These are phyloP conservation scores for Rhinophrynus dorsalis DNA, from an alignment of 2,797 vertebrate species.

Conservation along the genomic window DNA sequence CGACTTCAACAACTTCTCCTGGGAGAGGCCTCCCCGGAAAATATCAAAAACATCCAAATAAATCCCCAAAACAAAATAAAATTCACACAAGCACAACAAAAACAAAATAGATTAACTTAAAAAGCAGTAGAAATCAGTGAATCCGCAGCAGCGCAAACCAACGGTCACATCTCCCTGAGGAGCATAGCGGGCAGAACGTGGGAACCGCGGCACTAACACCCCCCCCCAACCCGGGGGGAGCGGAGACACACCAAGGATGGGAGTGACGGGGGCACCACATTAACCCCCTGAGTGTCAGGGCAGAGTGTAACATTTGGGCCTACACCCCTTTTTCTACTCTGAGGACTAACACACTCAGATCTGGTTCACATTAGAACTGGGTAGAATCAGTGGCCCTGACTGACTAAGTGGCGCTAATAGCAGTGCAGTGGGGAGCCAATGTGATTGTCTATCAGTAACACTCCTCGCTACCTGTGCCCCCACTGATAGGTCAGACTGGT, in stretches of 20 bases:
- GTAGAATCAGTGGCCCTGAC: no score
- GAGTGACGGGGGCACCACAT: neutral
- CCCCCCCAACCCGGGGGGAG: neutral
- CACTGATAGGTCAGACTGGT: no score
- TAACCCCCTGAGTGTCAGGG: no score
- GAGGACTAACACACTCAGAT: no score
- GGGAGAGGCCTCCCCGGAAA: conserved; percentile 67
- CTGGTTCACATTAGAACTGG: no score
- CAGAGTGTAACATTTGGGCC: no score
- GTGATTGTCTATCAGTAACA: no score
- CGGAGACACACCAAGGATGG: conserved; percentile 2
- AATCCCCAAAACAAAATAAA: conserved; percentile 41
- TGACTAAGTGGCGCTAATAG: no score
- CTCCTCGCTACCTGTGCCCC: no score
- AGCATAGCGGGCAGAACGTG: conserved; percentile 19
- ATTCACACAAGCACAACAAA: conserved; percentile 43
- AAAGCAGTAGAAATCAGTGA: conserved; percentile 70
- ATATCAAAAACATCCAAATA: conserved; percentile 58
- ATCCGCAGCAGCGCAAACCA: conserved; percentile 64
- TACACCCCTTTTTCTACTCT: no score
- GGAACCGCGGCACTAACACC: neutral
- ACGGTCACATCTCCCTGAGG: conserved; percentile 71
- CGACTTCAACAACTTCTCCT: conserved; percentile 73
- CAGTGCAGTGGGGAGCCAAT: no score
- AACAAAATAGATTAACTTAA: conserved; percentile 63